phyloP scores from a whole-genome alignment of 2,888 invertebrate species.

The Micropterix aruncella region DNA sequence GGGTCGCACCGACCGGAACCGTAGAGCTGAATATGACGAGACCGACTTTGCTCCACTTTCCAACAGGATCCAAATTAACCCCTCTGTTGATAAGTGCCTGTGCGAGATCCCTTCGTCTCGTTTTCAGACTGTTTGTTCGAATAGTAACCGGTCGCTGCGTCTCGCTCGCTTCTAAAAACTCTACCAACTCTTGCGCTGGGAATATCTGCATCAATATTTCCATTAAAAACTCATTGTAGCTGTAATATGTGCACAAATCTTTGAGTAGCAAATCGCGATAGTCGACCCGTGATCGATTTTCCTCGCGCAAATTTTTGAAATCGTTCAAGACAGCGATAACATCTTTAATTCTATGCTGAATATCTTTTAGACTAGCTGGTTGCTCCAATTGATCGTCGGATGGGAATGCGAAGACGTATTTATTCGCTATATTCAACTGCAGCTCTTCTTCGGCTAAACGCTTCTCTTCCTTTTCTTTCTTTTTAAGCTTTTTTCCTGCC shows the following conservation, averaged over 20 bases:
- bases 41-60: constrained; percentile 98
- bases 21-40: constrained; percentile 91
- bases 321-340: constrained; percentile 65
- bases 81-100: constrained; percentile 92
- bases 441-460: constrained; percentile 69
- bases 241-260: constrained; percentile 89
- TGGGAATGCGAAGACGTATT: constrained; percentile 69
- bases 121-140: constrained; percentile 89
- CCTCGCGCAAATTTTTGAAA: constrained; percentile 55
- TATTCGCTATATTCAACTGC: constrained; percentile 62
- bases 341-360: constrained; percentile 85
- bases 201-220: constrained; percentile 83
- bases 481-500: constrained; percentile 61
- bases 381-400: constrained; percentile 59
- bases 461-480: constrained; percentile 53
- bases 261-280: constrained; percentile 65
- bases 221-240: constrained; percentile 95
- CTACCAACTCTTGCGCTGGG: constrained; percentile 71
- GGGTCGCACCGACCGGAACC: constrained; percentile 95
- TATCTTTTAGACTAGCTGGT: constrained; percentile 60
- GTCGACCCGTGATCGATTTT: constrained; percentile 59
- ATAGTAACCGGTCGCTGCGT: constrained; percentile 89
- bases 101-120: constrained; percentile 81
- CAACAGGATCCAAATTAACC: constrained; percentile 95
- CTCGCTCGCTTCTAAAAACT: constrained; percentile 95